Evolutionary conservation across 2,888 invertebrate genomes (phyloP).

Genomic region (Meandrusa payeni): DNA sequence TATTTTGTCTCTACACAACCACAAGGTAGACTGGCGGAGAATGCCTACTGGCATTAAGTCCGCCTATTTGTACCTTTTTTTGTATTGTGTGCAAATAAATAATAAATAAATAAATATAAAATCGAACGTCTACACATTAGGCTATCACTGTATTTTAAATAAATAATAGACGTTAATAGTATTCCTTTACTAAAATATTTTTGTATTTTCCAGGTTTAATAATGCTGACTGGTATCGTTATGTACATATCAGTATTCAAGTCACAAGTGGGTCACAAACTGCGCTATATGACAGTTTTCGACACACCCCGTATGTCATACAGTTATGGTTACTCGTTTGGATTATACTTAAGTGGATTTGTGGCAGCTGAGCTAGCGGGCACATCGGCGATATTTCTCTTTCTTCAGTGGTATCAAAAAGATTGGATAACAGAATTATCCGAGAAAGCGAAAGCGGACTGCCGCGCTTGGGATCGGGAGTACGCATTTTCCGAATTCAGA

Average conservation of each 20-base stretch:
- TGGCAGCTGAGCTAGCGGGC: slow-evolving; percentile 91
- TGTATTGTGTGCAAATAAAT: too few relatives aligned
- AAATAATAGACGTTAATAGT: too few relatives aligned
- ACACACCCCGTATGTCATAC: slow-evolving; percentile 90
- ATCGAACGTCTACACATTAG: too few relatives aligned
- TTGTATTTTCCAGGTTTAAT: slow-evolving; percentile 85
- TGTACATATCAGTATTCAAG: slow-evolving; percentile 96
- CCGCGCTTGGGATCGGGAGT: slow-evolving; percentile 75
- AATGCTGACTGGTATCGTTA: slow-evolving; percentile 94
- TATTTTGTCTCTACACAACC: too few relatives aligned
- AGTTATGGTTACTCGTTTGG: slow-evolving; percentile 94
- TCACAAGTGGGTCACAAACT: slow-evolving; percentile 94
- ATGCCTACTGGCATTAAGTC: too few relatives aligned
- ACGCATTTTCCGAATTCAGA: slow-evolving; percentile 72
- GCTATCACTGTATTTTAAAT: too few relatives aligned
- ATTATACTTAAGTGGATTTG: slow-evolving; percentile 91
- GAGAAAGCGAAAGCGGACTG: slow-evolving; percentile 74
- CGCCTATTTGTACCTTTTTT: too few relatives aligned
- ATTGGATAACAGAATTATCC: slow-evolving; percentile 78
- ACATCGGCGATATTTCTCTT: slow-evolving; percentile 93
- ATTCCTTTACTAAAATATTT: not conserved
- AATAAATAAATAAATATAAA: too few relatives aligned
- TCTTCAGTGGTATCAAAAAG: slow-evolving; percentile 88
- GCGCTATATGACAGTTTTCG: slow-evolving; percentile 88
- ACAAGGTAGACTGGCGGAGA: too few relatives aligned